Percentiles rank a stretch among this genome's conserved stretches.
Conservation (phyloP, 1,140 invertebrate species). For the Drosophila kepulauana region DNA sequence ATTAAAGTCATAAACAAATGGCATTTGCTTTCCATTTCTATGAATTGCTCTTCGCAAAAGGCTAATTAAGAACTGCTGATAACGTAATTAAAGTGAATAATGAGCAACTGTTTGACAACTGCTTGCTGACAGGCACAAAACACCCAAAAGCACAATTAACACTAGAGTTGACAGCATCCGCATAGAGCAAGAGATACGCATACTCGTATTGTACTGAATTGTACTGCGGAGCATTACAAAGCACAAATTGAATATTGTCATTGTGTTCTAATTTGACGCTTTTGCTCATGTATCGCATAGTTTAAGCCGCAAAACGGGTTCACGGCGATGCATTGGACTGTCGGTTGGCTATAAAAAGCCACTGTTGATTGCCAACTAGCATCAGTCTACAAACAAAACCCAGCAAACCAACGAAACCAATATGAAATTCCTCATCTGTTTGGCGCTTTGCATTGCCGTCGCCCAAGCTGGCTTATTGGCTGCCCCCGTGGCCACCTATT, state of each 20-base stretch:
- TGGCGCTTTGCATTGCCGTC: conserved; percentile 24
- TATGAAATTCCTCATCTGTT: conserved; percentile 41
- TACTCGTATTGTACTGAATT: neutral
- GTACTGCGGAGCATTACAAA: conserved; percentile 14
- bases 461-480: conserved; percentile 29
- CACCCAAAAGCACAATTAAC: conserved; percentile 6
- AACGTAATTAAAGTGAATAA: conserved; percentile 4
- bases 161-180: conserved; percentile 12
- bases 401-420: conserved; percentile 18
- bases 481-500: conserved; percentile 22
- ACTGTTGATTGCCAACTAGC: conserved; percentile 14
- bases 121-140: conserved; percentile 3
- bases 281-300: neutral
- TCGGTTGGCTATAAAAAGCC: conserved; percentile 16
- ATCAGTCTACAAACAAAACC: conserved; percentile 26
- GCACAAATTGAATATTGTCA: conserved; percentile 39
- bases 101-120: conserved; percentile 9
- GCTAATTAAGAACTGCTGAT: conserved; percentile 8
- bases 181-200: neutral
- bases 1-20: neutral
- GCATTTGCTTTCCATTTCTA: neutral
- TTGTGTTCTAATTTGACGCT: conserved; percentile 35
- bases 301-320: conserved; percentile 38
- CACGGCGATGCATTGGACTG: conserved; percentile 8
- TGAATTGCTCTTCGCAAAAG: neutral